phyloP scores from a whole-genome alignment of 2,113 vertebrate genomes.

The Mastomys coucha region DNA sequence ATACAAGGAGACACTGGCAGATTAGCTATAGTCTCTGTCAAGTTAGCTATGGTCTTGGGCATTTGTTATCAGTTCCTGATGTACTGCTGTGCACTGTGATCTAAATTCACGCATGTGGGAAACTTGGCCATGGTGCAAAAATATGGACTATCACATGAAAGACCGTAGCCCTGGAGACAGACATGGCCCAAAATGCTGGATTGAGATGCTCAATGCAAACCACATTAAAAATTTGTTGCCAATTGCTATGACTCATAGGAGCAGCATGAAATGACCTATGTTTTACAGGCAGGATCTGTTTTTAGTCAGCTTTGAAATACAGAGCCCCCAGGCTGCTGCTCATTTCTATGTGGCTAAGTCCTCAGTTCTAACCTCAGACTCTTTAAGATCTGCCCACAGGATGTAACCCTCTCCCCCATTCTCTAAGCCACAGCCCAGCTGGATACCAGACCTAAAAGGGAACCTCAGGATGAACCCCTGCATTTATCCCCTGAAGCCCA shows the following conservation, averaged over 20 bases:
- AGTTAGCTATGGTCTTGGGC: neutral
- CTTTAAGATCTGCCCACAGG: neutral
- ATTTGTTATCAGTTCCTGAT: slow-evolving; percentile 16
- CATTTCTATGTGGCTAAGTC: neutral
- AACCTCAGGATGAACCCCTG: neutral
- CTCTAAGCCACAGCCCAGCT: neutral
- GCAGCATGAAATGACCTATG: neutral
- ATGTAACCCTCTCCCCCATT: neutral
- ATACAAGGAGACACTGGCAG: neutral
- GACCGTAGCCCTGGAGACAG: slow-evolving; percentile 26
- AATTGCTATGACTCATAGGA: neutral
- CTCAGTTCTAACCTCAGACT: neutral
- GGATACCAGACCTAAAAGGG: neutral
- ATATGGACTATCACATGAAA: slow-evolving; percentile 15
- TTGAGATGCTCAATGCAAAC: slow-evolving; percentile 58
- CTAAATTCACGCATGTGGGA: neutral
- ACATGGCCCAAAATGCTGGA: slow-evolving; percentile 63
- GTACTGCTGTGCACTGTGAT: slow-evolving; percentile 52
- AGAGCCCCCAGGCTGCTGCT: neutral
- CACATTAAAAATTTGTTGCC: slow-evolving; percentile 53
- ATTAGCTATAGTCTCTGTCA: neutral
- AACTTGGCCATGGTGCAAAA: slow-evolving; percentile 54
- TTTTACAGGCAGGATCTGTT: slow-evolving; percentile 20
- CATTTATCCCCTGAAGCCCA: neutral
- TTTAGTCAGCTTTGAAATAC: slow-evolving; percentile 30